These are phyloP conservation scores for Stenopsyche tienmushanensis DNA, from an alignment of 1,140 invertebrate species.

Conservation along the genomic window DNA sequence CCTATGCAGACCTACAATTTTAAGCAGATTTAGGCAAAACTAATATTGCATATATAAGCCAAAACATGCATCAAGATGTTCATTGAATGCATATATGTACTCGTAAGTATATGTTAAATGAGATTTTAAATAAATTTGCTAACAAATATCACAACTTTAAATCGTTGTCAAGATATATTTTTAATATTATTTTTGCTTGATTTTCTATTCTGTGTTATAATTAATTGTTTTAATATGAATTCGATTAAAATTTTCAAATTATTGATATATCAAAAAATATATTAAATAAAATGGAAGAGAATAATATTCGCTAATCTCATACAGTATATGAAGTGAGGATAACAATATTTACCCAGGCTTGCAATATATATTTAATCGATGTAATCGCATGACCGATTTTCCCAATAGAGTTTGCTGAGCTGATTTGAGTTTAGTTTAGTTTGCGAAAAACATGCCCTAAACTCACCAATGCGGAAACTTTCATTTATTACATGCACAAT, in stretches of 20 bases:
- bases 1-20: background rate
- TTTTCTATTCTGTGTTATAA: too few relatives aligned
- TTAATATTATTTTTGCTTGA: too few relatives aligned
- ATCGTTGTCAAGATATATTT: too few relatives aligned
- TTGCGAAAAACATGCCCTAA: conserved; percentile 33
- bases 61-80: too few relatives aligned
- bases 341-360: background rate
- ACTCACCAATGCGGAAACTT: conserved; percentile 24
- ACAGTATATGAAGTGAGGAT: background rate
- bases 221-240: too few relatives aligned
- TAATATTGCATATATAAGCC: too few relatives aligned
- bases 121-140: too few relatives aligned
- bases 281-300: background rate
- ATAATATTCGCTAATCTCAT: background rate
- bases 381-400: conserved; percentile 23
- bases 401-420: conserved; percentile 19
- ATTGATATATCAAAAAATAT: background rate
- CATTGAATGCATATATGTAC: too few relatives aligned
- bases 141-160: too few relatives aligned
- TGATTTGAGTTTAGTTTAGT: conserved; percentile 32
- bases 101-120: too few relatives aligned
- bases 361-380: conserved; percentile 10
- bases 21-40: background rate
- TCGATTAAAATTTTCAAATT: too few relatives aligned
- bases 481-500: conserved; percentile 36